phyloP scores from a whole-genome alignment of 1,140 invertebrate genomes.

The Drosophila kikkawai region DNA sequence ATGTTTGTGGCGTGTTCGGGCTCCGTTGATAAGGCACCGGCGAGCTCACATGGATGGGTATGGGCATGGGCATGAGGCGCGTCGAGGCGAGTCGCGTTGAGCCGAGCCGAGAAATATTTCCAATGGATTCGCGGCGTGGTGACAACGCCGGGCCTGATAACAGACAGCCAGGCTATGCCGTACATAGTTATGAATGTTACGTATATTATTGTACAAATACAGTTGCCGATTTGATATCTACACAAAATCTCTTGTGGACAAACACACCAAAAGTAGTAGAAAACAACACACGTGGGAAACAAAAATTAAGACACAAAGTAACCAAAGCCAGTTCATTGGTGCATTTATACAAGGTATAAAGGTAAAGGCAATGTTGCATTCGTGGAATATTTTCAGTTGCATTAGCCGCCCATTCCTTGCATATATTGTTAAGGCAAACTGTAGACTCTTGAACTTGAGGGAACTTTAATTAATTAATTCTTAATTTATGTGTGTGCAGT shows the following conservation, averaged over 20 bases:
- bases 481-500: background rate
- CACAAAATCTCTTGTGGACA: conserved; percentile 32
- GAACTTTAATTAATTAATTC: background rate
- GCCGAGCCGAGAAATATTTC: conserved; percentile 12
- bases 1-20: conserved; percentile 20
- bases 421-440: background rate
- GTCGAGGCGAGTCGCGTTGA: background rate
- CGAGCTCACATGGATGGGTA: conserved; percentile 1
- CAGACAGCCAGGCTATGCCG: conserved; percentile 1
- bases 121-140: conserved; percentile 10
- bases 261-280: conserved; percentile 9
- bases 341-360: background rate
- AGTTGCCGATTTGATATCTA: too few relatives aligned
- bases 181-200: conserved; percentile 11
- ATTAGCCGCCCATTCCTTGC: background rate
- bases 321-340: background rate
- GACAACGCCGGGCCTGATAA: conserved; percentile 32
- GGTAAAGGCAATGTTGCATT: background rate
- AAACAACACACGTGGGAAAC: conserved; percentile 20
- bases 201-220: background rate
- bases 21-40: conserved; percentile 19
- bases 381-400: background rate
- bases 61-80: conserved; percentile 5
- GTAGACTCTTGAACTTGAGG: background rate
- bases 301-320: background rate